Evolutionary conservation across 1,140 invertebrate species (phyloP), one percentile per base, ranked within the genome.

Genomic region (Subanguina moxae): DNA sequence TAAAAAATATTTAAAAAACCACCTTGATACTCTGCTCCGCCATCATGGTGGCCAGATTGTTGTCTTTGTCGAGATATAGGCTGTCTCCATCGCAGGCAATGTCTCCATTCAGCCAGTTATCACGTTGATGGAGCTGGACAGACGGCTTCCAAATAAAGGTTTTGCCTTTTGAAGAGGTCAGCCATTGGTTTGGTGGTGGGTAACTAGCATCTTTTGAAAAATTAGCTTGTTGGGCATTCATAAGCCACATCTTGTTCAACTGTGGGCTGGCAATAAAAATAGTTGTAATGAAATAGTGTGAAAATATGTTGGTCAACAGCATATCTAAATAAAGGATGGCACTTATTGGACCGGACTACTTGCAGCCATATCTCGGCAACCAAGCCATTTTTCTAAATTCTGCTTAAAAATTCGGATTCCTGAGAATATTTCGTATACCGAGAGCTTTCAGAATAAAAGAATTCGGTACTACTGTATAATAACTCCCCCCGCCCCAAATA

Each of bases 1-100:
- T n/a, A n/a, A n/a, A n/a, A n/a, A n/a, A 45, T 45, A 45, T 13
- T n/a, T 45, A 52, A 52, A 52, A 52, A 3, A 52, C 48, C 3
- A 58, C 57, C 43, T 59, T 65, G 27, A 32, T 9, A 52, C n/a
- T 38, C 5, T 17, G 15, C 17, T 19, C 19, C 19, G 15, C 67
- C 11, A 25, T 21, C 69, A 68, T 11, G 1, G 70, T 17, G 19
- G 72, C 21, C 8, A 65, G 27, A 9, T 71, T 57, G 28, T 68
- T 70, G 19, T 48, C 13, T 30, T 15, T 64, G 8, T 68, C 66
- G 23, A 59, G 19, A 11, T 30, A 11, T 3, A 68, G n/a, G 11
- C 27, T 19, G 38, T 68, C 66, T 64, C 45, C 66, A 15, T 71
- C 66, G 67, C 66, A 68, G 19, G 67, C 64, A 38, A 70, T 28